Percentiles rank a stretch among this genome's conserved stretches.
phyloP scores from a whole-genome alignment of 2,888 invertebrate genomes.

The Leptopterna dolabrata region DNA sequence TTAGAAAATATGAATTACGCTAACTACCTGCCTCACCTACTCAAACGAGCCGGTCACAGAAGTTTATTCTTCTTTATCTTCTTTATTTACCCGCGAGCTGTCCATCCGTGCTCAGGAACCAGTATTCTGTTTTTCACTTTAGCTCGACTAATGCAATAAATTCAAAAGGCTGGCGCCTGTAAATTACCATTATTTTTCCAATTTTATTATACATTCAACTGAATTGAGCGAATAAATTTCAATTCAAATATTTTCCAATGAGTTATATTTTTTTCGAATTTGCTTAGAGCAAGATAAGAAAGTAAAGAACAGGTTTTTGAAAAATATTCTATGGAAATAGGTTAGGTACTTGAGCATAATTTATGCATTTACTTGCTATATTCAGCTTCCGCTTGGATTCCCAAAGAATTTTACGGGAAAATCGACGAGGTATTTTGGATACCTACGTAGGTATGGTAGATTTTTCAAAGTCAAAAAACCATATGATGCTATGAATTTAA shows the following conservation, averaged over 20 bases:
- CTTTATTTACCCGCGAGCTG: background rate
- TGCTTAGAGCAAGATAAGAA: too few species aligned
- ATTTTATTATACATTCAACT: background rate
- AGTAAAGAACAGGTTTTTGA: too few species aligned
- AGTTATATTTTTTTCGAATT: background rate
- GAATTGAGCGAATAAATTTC: background rate
- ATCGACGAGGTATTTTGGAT: too few species aligned
- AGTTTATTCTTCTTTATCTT: background rate
- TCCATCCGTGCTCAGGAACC: background rate
- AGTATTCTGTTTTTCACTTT: background rate
- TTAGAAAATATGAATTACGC: slow-evolving; percentile 16
- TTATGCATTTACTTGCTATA: too few species aligned
- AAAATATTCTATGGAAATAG: too few species aligned
- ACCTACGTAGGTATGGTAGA: too few species aligned
- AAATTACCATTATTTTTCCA: background rate
- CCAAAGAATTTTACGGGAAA: too few species aligned
- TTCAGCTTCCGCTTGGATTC: too few species aligned
- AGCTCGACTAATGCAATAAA: background rate
- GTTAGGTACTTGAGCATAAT: too few species aligned
- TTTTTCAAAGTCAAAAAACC: too few species aligned
- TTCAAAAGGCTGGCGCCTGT: background rate
- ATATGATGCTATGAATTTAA: too few species aligned
- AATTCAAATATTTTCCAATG: background rate
- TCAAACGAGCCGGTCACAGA: background rate
- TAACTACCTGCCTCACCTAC: background rate